Conservation (phyloP, 2,113 vertebrate genomes). For the Rhinoderma darwinii region DNA sequence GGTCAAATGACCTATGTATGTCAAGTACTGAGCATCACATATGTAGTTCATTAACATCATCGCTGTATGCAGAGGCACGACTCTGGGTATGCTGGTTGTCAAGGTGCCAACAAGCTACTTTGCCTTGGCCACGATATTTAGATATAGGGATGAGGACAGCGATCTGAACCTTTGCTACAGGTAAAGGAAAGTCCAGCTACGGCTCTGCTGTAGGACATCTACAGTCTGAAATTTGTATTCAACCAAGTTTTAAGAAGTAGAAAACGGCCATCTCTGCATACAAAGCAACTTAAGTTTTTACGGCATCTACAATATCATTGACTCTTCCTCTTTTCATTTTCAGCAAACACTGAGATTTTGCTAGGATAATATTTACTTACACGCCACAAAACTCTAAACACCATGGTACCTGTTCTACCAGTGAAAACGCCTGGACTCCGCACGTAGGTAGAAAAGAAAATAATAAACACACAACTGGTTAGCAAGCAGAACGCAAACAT, state of each 20-base stretch:
- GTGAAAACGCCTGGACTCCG: constrained; percentile 39
- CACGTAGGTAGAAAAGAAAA: constrained; percentile 57
- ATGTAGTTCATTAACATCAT: too few species aligned
- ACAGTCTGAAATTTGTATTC: neutral
- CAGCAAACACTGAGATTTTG: constrained; percentile 47
- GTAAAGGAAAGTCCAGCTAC: too few species aligned
- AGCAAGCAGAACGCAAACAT: constrained; percentile 49
- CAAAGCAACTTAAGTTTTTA: neutral
- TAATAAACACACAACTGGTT: constrained; percentile 50
- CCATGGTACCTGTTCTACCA: constrained; percentile 52
- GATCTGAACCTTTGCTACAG: too few species aligned
- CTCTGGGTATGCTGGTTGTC: too few species aligned
- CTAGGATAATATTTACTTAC: constrained; percentile 56
- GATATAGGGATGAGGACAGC: too few species aligned
- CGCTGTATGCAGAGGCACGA: too few species aligned
- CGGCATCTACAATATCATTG: neutral
- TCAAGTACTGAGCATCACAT: too few species aligned
- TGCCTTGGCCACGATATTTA: too few species aligned
- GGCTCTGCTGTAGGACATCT: too few species aligned
- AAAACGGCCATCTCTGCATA: neutral
- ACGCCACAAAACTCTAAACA: constrained; percentile 40
- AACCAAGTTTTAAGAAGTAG: too few species aligned
- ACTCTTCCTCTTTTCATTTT: constrained; percentile 55
- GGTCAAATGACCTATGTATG: too few species aligned
- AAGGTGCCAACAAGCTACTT: too few species aligned